A percentile compares a stretch with the other conserved stretches of the same genome.
Evolutionary conservation across 2,797 vertebrate genomes (phyloP).

Genomic region (Coregonus ussuriensis): DNA sequence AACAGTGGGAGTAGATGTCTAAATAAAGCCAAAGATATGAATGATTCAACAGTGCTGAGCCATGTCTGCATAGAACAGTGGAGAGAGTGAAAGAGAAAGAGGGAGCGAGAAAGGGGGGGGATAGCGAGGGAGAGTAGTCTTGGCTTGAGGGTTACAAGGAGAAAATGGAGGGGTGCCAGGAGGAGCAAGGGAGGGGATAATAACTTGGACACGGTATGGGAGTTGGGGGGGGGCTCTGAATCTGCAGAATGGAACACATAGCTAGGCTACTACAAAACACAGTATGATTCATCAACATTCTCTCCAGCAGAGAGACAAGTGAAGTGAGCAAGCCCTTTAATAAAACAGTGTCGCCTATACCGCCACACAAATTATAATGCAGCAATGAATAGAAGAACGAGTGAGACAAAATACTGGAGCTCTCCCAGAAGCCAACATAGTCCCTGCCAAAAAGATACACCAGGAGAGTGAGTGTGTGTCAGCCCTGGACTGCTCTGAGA

Average conservation of each 20-base stretch:
- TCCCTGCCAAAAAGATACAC: not conserved
- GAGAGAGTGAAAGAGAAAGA: not conserved
- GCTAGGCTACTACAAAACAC: slow-evolving; percentile 4
- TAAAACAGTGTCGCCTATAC: slow-evolving; percentile 45
- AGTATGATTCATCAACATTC: slow-evolving; percentile 54
- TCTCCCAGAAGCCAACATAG: slow-evolving; percentile 36
- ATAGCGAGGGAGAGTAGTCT: not conserved
- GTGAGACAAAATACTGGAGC: slow-evolving; percentile 46
- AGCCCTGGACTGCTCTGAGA: not conserved
- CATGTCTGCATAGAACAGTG: slow-evolving; percentile 40
- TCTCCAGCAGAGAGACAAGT: slow-evolving; percentile 10
- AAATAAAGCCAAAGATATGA: slow-evolving; percentile 58
- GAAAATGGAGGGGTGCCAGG: not conserved
- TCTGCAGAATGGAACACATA: slow-evolving; percentile 34
- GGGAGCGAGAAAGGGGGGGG: not conserved
- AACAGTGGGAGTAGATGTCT: slow-evolving; percentile 37
- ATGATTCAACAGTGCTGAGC: slow-evolving; percentile 57
- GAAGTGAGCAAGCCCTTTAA: slow-evolving; percentile 32
- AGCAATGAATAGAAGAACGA: slow-evolving; percentile 29
- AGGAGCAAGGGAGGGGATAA: slow-evolving; percentile 18
- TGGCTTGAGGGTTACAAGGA: not conserved
- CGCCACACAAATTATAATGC: slow-evolving; percentile 32
- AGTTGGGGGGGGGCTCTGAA: not conserved
- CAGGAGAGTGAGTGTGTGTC: not conserved
- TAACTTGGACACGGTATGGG: not conserved